Conservation (phyloP, 2,888 invertebrate genomes). For the Subacronicta megacephala region DNA sequence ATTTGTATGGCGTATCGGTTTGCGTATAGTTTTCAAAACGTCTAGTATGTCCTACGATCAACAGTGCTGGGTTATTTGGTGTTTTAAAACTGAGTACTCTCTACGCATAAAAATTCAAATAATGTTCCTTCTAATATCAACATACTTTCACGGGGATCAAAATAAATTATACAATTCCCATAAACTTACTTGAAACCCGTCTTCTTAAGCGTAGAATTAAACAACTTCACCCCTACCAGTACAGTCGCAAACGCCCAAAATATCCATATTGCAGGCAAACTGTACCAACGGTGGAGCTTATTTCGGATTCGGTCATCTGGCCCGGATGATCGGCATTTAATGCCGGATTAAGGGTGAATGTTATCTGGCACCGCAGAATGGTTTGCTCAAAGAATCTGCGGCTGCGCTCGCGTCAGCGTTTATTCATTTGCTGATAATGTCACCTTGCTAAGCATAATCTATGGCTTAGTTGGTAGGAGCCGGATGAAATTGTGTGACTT, state of each 20-base stretch:
- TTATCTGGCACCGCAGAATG: constrained; percentile 63
- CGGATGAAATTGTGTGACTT: constrained; percentile 21
- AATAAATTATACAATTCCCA: no score
- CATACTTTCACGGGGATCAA: no score
- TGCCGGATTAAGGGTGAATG: constrained; percentile 57
- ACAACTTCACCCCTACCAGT: constrained; percentile 21
- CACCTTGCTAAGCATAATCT: constrained; percentile 53
- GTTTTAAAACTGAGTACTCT: no score
- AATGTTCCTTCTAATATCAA: no score
- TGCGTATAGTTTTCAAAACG: no score
- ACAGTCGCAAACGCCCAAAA: constrained; percentile 37
- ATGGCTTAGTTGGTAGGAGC: constrained; percentile 24
- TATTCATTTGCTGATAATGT: constrained; percentile 61
- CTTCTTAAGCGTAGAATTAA: constrained; percentile 20
- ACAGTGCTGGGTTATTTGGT: no score
- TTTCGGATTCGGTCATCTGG: constrained; percentile 60
- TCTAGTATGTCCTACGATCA: no score
- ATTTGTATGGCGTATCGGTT: no score
- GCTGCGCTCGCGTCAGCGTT: constrained; percentile 63
- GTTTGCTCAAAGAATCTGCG: constrained; percentile 58
- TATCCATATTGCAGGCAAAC: constrained; percentile 46
- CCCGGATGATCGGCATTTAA: constrained; percentile 57
- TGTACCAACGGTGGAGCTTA: constrained; percentile 46
- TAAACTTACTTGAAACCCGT: neutral
- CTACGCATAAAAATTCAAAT: no score